A percentile compares a stretch with the other conserved stretches of the same genome.
phyloP scores from a whole-genome alignment of 2,888 invertebrate genomes.

The Oxyteleia sp. region DNA sequence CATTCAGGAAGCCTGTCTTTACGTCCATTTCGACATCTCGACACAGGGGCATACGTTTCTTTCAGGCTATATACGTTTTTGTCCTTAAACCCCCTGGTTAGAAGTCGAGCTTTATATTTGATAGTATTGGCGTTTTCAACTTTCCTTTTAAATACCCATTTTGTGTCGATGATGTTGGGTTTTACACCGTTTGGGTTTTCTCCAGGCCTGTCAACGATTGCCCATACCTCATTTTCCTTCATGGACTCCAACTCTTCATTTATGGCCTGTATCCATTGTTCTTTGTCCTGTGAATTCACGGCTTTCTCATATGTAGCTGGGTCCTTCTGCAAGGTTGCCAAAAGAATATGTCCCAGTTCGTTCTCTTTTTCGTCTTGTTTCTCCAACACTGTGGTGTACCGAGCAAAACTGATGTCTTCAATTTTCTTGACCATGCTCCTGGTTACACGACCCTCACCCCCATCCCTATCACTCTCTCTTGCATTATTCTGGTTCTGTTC shows the following conservation, averaged over 20 bases:
- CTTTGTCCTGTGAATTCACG: slow-evolving; percentile 42
- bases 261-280: slow-evolving; percentile 32
- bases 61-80: too few species aligned
- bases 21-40: slow-evolving; percentile 71
- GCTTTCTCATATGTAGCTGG: slow-evolving; percentile 64
- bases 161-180: too few species aligned
- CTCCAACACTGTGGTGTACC: slow-evolving; percentile 45
- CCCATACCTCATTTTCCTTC: slow-evolving; percentile 45
- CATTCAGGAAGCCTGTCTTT: slow-evolving; percentile 71
- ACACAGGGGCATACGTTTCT: slow-evolving; percentile 45
- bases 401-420: slow-evolving; percentile 55
- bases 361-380: slow-evolving; percentile 23
- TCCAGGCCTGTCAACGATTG: slow-evolving; percentile 22
- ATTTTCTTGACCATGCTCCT: slow-evolving; percentile 50
- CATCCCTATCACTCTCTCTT: slow-evolving; percentile 3
- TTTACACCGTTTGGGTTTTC: too few species aligned
- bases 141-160: slow-evolving; percentile 72
- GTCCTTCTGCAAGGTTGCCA: slow-evolving; percentile 55
- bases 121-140: slow-evolving; percentile 36
- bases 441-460: slow-evolving; percentile 39
- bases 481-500: not conserved
- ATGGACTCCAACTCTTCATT: slow-evolving; percentile 69
- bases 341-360: slow-evolving; percentile 38
- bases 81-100: slow-evolving; percentile 36
- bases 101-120: slow-evolving; percentile 35